A percentile compares a stretch with the other conserved stretches of the same genome.
phyloP scores from a whole-genome alignment of 1,140 invertebrate genomes.

The Dreissena polymorpha region DNA sequence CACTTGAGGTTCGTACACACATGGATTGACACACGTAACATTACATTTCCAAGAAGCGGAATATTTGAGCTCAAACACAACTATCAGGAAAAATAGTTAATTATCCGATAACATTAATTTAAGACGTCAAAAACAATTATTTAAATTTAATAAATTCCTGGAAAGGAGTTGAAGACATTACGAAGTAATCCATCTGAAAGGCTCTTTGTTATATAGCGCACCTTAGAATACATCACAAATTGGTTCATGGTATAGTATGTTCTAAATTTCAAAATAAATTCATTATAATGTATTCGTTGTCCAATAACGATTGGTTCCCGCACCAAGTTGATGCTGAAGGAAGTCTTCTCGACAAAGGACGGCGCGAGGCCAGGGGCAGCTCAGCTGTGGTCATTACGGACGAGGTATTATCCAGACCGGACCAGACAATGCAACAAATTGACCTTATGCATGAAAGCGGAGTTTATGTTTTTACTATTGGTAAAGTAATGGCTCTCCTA shows the following conservation, averaged over 20 bases:
- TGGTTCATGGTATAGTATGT: no score
- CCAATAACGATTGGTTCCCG: background rate
- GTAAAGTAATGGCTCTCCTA: constrained; percentile 23
- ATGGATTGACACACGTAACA: no score
- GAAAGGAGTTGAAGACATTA: background rate
- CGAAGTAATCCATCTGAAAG: background rate
- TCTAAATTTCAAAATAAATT: background rate
- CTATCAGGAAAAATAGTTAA: no score
- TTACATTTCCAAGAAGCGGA: background rate
- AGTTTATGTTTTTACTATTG: constrained; percentile 68
- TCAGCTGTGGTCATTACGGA: constrained; percentile 68
- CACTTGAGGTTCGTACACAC: constrained; percentile 13
- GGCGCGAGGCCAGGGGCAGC: constrained; percentile 46
- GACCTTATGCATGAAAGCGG: constrained; percentile 52
- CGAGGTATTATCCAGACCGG: constrained; percentile 60
- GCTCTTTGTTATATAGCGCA: background rate
- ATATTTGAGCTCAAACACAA: background rate
- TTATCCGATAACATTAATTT: background rate
- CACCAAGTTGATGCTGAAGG: background rate
- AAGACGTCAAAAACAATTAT: background rate
- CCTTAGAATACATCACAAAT: background rate
- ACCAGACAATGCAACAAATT: constrained; percentile 51
- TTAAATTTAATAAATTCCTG: background rate
- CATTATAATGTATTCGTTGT: background rate
- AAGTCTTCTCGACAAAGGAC: constrained; percentile 14